phyloP scores from a whole-genome alignment of 2,888 invertebrate genomes.

The Macropis europaea region DNA sequence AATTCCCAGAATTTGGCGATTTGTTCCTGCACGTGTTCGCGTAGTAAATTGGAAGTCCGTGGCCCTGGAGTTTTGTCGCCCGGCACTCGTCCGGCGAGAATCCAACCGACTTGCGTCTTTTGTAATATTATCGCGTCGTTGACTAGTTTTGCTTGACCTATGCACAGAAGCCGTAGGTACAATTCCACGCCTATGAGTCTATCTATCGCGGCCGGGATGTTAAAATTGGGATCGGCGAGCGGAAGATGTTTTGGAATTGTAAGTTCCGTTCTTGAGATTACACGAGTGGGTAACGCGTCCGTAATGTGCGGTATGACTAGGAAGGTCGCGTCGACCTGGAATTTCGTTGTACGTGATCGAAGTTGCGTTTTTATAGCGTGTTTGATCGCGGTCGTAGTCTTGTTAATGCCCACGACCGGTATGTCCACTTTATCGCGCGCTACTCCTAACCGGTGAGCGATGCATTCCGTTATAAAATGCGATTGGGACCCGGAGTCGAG shows the following conservation, averaged over 20 bases:
- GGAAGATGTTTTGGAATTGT: constrained; percentile 12
- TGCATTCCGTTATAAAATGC: constrained; percentile 6
- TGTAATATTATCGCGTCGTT: not conserved
- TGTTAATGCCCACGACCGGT: constrained; percentile 13
- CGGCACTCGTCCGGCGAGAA: not conserved
- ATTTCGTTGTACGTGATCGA: not conserved
- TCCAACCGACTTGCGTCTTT: constrained; percentile 30
- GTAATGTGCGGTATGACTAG: not conserved
- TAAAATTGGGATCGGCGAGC: constrained; percentile 21
- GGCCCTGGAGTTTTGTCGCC: not conserved
- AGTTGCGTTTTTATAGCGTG: not conserved
- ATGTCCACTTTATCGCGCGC: not conserved
- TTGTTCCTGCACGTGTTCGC: not conserved
- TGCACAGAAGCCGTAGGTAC: not conserved
- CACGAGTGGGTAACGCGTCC: not conserved
- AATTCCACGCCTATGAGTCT: not conserved
- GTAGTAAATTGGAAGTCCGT: not conserved
- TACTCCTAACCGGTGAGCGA: not conserved
- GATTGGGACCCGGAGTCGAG: constrained; percentile 22
- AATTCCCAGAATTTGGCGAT: constrained; percentile 21
- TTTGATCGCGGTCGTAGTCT: not conserved
- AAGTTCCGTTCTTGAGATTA: not conserved
- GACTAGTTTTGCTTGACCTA: constrained; percentile 1
- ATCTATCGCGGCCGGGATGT: constrained; percentile 2
- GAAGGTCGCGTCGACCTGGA: not conserved